These are phyloP conservation scores for Paragorgia papillata DNA, from an alignment of 92 coral and sea anemone genomes.

Conservation along the genomic window DNA sequence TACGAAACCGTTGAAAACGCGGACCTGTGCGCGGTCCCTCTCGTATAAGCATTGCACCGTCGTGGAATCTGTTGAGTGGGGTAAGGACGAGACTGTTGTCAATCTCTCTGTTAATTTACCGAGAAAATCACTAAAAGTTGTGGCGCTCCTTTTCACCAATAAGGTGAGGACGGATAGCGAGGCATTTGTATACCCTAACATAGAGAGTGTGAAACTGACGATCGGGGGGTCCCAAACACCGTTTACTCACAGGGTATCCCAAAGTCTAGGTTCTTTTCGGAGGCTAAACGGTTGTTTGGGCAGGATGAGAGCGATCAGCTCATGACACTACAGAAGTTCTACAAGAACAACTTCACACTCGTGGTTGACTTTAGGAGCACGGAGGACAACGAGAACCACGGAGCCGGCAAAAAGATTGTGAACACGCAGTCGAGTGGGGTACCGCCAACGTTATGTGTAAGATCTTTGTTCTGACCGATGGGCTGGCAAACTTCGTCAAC, in stretches of 20 bases:
- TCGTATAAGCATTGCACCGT: neutral
- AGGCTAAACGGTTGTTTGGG: conserved; percentile 29
- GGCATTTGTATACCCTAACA: conserved; percentile 3
- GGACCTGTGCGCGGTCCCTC: neutral
- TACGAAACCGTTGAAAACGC: neutral
- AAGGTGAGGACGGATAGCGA: neutral
- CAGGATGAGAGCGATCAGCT: conserved; percentile 10
- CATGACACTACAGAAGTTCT: conserved; percentile 22
- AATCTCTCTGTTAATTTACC: neutral
- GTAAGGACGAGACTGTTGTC: neutral
- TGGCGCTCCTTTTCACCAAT: neutral
- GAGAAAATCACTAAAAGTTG: neutral
- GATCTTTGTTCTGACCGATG: conserved; percentile 24
- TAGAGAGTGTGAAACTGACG: neutral
- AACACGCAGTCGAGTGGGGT: neutral
- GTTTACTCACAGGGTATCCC: conserved; percentile 24
- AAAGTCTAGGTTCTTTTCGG: conserved; percentile 15
- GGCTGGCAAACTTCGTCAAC: conserved; percentile 7
- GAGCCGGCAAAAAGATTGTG: neutral
- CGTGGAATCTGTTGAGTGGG: neutral
- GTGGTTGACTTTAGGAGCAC: conserved; percentile 14
- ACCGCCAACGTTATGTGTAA: conserved; percentile 15
- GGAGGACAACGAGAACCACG: neutral
- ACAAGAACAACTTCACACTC: conserved; percentile 15
- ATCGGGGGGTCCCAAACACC: conserved; percentile 26